Base-by-base conservation (phyloP, 1,140 invertebrate genomes). In the Nebria ingens region DNA sequence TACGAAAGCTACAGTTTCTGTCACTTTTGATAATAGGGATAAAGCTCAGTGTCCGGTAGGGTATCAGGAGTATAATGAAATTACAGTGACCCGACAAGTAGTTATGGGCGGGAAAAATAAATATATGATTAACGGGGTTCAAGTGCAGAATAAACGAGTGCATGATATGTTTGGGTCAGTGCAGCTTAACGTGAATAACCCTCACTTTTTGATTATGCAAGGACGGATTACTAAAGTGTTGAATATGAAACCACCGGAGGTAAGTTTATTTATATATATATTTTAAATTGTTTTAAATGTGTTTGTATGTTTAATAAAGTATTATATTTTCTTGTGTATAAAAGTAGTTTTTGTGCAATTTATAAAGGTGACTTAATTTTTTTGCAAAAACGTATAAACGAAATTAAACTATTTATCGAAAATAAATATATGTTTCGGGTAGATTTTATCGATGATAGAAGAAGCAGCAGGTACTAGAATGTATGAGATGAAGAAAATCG, bases 171-270 rank as follows among this genome's bases (percentile, higher is more conserved):
- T 99, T 70, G 89, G 91, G 62, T 96, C 95, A 0, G 87, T 99
- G 4, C 93, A 97, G 66, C 74, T 99, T 1, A 99, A 99, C 73
- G 92, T 99, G 0, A 99, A 99, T 72, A 99, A 99, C 78, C 97
- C 97, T 2, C 96, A 99, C 71, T 99, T 98, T 71, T 81, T 99
- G 2, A 99, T 99, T 62, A 99, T 99, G 97, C 97, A 99, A 79
- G 97, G 97, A 6, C 82, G 95, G 64, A 97, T 99, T 53, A 98
- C 96, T 0, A 99, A 99, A 80, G 97, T 99, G 1, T 77, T 99
- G 1, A 99, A 97, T 69, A 99, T 99, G 96, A 99, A 98, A 68
- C 93, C 97, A 13, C 80, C 83, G 56, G 96, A 99, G 79, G 89
- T 92, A 73, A 64, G 58, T 55, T 55, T 54, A 21, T 38, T 52